Conservation (phyloP, 2,113 vertebrate species). For the Passer domesticus region DNA sequence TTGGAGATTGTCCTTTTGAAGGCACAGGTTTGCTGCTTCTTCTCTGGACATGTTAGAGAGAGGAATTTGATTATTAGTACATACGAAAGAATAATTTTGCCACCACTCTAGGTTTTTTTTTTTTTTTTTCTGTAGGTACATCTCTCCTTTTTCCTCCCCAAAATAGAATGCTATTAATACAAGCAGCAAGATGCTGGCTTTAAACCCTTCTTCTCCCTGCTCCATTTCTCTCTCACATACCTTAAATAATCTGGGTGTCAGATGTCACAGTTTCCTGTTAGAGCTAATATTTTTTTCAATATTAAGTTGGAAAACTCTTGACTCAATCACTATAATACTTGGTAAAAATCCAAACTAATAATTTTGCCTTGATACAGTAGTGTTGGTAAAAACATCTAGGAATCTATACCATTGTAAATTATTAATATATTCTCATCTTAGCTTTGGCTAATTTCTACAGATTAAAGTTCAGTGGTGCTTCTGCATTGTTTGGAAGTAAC, state of each 20-base stretch:
- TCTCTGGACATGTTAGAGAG: background rate
- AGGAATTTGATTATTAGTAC: background rate
- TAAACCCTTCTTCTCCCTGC: background rate
- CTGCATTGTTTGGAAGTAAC: background rate
- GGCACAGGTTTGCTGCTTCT: background rate
- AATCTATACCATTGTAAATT: background rate
- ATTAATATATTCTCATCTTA: background rate
- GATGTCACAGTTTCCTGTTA: background rate
- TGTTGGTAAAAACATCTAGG: background rate
- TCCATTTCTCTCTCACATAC: background rate
- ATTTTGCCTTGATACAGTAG: background rate
- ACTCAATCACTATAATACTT: background rate
- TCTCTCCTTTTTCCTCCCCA: background rate
- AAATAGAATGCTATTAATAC: background rate
- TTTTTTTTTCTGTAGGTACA: background rate
- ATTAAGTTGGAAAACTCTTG: background rate
- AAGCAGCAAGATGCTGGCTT: background rate
- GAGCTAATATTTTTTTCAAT: background rate
- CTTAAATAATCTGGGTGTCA: background rate
- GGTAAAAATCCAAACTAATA: background rate
- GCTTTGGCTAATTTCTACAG: background rate
- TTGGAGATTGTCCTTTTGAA: background rate
- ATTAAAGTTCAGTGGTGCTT: background rate
- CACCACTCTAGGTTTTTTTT: background rate
- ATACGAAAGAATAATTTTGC: background rate